Evolutionary conservation across 2,888 invertebrate species (phyloP), one percentile per base, ranked within the genome.

Genomic region (Acanthococcus lagerstroemiae): DNA sequence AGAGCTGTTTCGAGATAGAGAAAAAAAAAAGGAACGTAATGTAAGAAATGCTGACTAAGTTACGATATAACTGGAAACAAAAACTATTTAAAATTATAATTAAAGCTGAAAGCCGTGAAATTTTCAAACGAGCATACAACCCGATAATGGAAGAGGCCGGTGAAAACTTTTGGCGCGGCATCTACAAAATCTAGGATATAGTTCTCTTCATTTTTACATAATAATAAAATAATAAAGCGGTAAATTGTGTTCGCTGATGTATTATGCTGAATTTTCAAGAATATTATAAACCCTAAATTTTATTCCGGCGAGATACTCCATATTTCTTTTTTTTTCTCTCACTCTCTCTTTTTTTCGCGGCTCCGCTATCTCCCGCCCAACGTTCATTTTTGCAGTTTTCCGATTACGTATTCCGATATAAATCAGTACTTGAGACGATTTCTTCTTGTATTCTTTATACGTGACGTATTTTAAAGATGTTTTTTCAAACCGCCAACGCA

Each of bases 191-290:
- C 12, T 15, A 37, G 3, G n/a, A 37, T 1, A 3, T 15, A 37
- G n/a, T 15, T 15, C 37, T 37, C n/a, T 37, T 9, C n/a, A 37
- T 57, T 24, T 44, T 45, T 57, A 57, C 57, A 57, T 57, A 57
- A 57, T 57, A 57, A 57, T 45, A 45, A 57, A 57, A 57, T 57
- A 57, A 57, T 57, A 57, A 57, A 37, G 57, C 57, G 57, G 57
- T 57, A 57, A 57, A 57, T 57, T 57, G 57, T 44, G 57, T 57
- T 30, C 22, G 45, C n/a, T 45, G 57, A 57, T 57, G 57, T 45
- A 45, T 44, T 57, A 45, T 45, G 57, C 44, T 37, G 45, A 44
- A 24, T 44, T 57, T 37, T 57, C 37, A n/a, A 37, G 37, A 37
- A 37, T 37, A 15, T 37, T 37, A 37, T n/a, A n/a, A n/a, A n/a